These are phyloP conservation scores for Xenopus borealis DNA, from an alignment of 2,113 vertebrate species.

Conservation along the genomic window DNA sequence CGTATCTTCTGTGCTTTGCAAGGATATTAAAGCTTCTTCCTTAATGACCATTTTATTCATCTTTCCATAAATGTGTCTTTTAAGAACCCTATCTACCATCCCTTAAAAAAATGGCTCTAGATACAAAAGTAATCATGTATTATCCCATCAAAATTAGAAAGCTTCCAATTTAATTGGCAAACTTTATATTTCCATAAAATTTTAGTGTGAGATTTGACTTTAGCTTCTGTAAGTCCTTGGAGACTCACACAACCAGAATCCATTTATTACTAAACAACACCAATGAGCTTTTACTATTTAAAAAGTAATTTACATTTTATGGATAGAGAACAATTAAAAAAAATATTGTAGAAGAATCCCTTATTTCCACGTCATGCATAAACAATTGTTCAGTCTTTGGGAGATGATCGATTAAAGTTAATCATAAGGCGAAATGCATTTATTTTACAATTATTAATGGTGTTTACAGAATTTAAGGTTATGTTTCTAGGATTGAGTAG, in stretches of 20 bases:
- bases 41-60: neutral
- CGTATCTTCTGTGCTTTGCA: neutral
- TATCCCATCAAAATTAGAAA: constrained; percentile 28
- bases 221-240: constrained; percentile 15
- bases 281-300: constrained; percentile 30
- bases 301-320: constrained; percentile 43
- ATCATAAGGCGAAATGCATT: too few species aligned
- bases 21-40: neutral
- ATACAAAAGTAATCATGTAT: constrained; percentile 18
- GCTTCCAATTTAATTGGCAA: constrained; percentile 25
- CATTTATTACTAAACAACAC: constrained; percentile 29
- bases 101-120: neutral
- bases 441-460: too few species aligned
- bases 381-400: too few species aligned
- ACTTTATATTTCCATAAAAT: constrained; percentile 30
- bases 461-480: too few species aligned
- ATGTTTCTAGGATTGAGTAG: too few species aligned
- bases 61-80: neutral
- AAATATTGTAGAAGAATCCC: neutral
- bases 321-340: constrained; percentile 11
- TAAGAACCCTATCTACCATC: neutral
- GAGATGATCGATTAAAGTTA: too few species aligned
- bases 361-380: too few species aligned
- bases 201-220: constrained; percentile 36
- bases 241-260: constrained; percentile 32